Percentiles rank a stretch among this genome's conserved stretches.
Evolutionary conservation across 2,113 vertebrate genomes (phyloP).

Genomic region (Toxostoma redivivum): DNA sequence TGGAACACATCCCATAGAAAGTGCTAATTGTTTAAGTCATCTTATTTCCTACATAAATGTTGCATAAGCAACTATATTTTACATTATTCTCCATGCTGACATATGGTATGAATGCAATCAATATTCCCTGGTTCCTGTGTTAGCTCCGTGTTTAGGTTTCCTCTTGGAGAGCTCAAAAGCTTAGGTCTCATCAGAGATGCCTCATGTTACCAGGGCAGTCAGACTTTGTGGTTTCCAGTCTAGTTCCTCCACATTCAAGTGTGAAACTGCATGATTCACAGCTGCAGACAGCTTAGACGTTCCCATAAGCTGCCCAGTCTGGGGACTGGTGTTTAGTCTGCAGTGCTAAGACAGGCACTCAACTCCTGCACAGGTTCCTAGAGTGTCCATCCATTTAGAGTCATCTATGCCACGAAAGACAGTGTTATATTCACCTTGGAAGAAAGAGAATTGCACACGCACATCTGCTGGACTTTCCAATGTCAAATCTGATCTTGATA

Average conservation of each 20-base stretch:
- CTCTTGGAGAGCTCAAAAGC: background rate
- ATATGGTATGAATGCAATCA: background rate
- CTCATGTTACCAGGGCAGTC: background rate
- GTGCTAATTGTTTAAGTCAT: background rate
- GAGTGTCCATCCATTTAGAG: background rate
- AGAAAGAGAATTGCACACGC: background rate
- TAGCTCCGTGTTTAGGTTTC: background rate
- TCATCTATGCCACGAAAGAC: background rate
- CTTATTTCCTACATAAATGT: background rate
- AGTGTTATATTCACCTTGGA: background rate
- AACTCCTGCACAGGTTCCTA: background rate
- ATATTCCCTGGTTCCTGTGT: background rate
- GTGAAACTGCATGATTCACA: background rate
- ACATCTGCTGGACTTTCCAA: background rate
- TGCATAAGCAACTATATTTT: background rate
- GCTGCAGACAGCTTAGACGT: background rate
- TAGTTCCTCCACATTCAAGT: background rate
- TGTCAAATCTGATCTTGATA: background rate
- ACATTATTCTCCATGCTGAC: background rate
- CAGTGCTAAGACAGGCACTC: background rate
- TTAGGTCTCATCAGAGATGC: background rate
- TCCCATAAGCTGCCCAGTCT: background rate
- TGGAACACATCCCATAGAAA: background rate
- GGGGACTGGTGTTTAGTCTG: background rate
- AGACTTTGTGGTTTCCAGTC: background rate